phyloP scores from a whole-genome alignment of 2,888 invertebrate genomes.

The Eudasyphora cyanicolor region DNA sequence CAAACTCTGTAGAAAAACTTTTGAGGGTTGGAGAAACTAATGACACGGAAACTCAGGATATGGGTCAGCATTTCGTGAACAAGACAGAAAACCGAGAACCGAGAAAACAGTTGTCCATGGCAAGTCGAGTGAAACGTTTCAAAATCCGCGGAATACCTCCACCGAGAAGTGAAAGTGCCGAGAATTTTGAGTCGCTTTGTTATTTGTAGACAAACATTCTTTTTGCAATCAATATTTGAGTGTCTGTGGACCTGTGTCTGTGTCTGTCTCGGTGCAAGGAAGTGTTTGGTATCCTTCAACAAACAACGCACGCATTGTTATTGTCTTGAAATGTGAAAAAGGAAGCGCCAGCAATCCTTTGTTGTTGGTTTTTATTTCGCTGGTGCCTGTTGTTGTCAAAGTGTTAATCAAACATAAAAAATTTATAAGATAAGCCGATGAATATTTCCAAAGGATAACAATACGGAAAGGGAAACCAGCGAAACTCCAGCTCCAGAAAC shows the following conservation, averaged over 20 bases:
- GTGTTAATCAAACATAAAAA: neutral
- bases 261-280: too few species aligned
- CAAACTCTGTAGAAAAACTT: neutral
- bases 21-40: neutral
- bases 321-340: too few species aligned
- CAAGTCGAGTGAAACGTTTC: slow-evolving; percentile 9
- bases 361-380: too few species aligned
- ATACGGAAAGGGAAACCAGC: neutral
- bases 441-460: too few species aligned
- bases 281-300: neutral
- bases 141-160: neutral
- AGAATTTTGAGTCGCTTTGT: neutral
- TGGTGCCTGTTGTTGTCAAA: neutral
- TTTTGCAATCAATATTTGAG: neutral
- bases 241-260: neutral
- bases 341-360: too few species aligned
- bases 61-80: slow-evolving; percentile 13
- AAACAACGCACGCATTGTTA: too few species aligned
- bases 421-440: neutral
- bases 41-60: slow-evolving; percentile 19
- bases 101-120: slow-evolving; percentile 17
- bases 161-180: neutral
- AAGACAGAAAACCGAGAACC: neutral
- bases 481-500: neutral
- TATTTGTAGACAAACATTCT: neutral